These are phyloP conservation scores for Propithecus coquereli DNA, from an alignment of 2,113 vertebrate species.

Conservation along the genomic window DNA sequence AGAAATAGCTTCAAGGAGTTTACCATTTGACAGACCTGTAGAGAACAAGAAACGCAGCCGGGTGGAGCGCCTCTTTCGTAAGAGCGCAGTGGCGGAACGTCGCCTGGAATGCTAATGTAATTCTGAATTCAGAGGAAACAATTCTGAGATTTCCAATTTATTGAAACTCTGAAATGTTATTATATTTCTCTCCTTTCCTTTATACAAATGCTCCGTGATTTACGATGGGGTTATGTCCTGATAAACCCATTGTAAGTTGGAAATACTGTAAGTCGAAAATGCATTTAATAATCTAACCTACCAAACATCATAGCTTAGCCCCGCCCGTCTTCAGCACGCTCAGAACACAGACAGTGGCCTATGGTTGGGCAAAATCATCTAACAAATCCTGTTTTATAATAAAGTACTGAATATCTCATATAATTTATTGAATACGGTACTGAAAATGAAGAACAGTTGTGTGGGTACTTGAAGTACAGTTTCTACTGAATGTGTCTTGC, in stretches of 20 bases:
- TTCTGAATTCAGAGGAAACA: conserved; percentile 8
- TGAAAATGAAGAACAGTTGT: not conserved
- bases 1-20: conserved; percentile 59
- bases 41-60: not conserved
- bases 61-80: conserved; percentile 3
- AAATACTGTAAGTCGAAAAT: not conserved
- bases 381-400: not conserved
- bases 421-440: not conserved
- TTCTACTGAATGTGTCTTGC: not conserved
- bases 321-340: not conserved
- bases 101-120: not conserved
- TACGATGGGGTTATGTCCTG: not conserved
- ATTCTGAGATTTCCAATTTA: not conserved
- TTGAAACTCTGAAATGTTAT: not conserved
- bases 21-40: conserved; percentile 38
- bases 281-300: not conserved
- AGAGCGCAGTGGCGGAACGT: not conserved
- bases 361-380: not conserved
- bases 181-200: not conserved
- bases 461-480: not conserved
- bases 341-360: not conserved
- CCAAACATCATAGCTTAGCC: not conserved
- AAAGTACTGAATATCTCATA: not conserved
- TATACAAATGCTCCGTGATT: not conserved
- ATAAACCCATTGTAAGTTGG: not conserved